Evolutionary conservation across 2,797 vertebrate genomes (phyloP).

Genomic region (Margarornis squamiger): DNA sequence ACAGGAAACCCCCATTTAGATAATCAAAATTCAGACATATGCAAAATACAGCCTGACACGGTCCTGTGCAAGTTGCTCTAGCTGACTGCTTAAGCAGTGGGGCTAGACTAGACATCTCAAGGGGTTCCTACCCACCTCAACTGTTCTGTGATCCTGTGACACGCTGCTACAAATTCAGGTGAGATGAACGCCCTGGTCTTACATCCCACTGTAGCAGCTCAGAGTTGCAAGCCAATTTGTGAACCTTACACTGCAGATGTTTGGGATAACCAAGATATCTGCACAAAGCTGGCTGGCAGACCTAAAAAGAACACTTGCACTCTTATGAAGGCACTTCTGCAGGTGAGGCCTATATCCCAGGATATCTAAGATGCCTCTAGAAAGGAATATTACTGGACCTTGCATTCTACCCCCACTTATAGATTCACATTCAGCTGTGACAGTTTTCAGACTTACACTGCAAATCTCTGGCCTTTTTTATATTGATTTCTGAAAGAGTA

Average conservation of each 20-base stretch:
- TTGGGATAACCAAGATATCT: background rate
- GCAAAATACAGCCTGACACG: background rate
- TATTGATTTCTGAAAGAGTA: background rate
- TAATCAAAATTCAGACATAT: background rate
- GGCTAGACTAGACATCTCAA: background rate
- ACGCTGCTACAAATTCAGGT: background rate
- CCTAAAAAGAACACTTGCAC: background rate
- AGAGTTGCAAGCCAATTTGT: background rate
- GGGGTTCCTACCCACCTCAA: background rate
- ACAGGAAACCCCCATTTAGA: background rate
- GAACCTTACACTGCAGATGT: background rate
- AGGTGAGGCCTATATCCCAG: background rate
- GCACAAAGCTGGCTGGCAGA: background rate
- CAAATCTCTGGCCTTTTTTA: background rate
- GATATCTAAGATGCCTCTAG: background rate
- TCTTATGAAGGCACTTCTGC: background rate
- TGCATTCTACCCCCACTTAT: background rate
- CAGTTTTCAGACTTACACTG: background rate
- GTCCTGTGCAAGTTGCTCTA: background rate
- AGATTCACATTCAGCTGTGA: background rate
- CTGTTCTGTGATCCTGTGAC: background rate
- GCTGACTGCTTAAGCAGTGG: background rate
- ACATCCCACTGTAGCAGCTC: background rate
- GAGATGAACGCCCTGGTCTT: background rate
- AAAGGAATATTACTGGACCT: background rate